Base-by-base conservation (phyloP, 1,140 invertebrate species). In the Metopolophium dirhodum region DNA sequence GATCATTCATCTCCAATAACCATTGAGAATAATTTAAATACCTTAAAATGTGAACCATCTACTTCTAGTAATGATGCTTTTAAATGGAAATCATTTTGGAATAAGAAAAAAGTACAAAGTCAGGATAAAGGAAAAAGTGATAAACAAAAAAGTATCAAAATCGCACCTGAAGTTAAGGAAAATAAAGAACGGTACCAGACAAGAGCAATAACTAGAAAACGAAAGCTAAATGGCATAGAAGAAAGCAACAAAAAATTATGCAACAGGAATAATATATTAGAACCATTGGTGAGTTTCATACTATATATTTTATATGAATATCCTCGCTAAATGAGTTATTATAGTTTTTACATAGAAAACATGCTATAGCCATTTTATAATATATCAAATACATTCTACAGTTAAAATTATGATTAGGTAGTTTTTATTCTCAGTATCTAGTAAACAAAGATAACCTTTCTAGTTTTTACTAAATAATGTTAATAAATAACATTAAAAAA, bases 131-230 rank as follows among this genome's bases (percentile, higher is more conserved):
- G 30, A 35, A 91, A 51, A 23, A 30, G 45, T 23, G 18, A 8
- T 49, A 51, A 37, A 51, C 45, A 49, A 83, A 14, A 37, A 37
- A 86, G 26, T 57, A 41, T 14, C 2, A 51, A 85, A 30, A 57
- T 23, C 30, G 26, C 30, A 22, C 41, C 57, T 41, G 26, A 51
- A 26, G 49, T 51, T 41, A 8, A 26, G 6, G 14, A 23, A 1
- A 93, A 85, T 57, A 93, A 86, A 83, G 30, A 85, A 54, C 20
- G 35, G 6, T 54, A 85, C 47, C 91, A 93, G 41, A 93, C 91
- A 83, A 93, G 91, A 93, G 77, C 91, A 37, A 2, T 93, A 20
- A 86, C 82, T 85, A 93, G 37, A 85, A 93, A 93, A 86, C 45
- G 91, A 45, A 93, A 93, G 23, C 77, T 37, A 23, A 14, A 93